A percentile compares a stretch with the other conserved stretches of the same genome.
These are phyloP conservation scores for Ochropleura plecta DNA, from an alignment of 2,888 invertebrate species.

Conservation along the genomic window DNA sequence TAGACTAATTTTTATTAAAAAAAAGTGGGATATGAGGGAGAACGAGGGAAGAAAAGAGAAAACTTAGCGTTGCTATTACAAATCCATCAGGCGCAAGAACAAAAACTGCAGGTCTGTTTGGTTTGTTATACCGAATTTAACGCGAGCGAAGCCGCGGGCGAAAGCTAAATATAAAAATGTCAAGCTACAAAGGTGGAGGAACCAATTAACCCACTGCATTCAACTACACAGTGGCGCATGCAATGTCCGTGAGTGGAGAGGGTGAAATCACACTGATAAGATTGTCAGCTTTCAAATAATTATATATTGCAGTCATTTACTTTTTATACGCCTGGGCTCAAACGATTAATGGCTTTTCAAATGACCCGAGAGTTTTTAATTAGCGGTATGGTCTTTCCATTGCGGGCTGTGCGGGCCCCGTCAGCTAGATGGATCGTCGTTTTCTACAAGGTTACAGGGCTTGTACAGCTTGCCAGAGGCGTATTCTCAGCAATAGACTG, in stretches of 20 bases:
- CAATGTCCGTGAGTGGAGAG: conserved; percentile 52
- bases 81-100: no score
- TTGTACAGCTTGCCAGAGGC: background rate
- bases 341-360: background rate
- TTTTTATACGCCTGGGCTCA: conserved; percentile 12
- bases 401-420: no score
- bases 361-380: background rate
- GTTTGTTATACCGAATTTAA: no score
- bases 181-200: background rate
- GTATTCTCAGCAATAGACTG: background rate
- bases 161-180: no score
- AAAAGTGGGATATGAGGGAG: no score
- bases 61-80: no score
- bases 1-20: no score
- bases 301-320: conserved; percentile 33
- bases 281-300: conserved; percentile 59
- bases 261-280: conserved; percentile 66
- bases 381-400: no score
- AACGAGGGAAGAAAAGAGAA: no score
- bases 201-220: conserved; percentile 23
- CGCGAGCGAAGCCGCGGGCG: no score
- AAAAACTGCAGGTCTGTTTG: no score
- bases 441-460: background rate
- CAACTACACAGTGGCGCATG: conserved; percentile 25
- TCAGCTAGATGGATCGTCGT: background rate